A percentile compares a stretch with the other conserved stretches of the same genome.
Evolutionary conservation across 2,113 vertebrate genomes (phyloP).

Genomic region (Gymnogyps californianus): DNA sequence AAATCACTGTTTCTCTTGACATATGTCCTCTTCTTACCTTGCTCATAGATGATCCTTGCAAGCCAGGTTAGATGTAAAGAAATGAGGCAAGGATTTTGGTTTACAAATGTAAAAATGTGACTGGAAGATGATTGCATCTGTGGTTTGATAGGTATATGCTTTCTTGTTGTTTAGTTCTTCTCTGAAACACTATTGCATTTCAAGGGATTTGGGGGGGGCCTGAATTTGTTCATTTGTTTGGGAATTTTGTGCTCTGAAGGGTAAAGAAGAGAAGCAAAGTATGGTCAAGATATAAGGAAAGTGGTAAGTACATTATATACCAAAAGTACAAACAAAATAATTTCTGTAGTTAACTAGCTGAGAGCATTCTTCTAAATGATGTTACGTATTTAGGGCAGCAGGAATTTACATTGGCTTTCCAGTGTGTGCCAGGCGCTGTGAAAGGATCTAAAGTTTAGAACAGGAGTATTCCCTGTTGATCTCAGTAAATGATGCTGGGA

Average conservation of each 20-base stretch:
- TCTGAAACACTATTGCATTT: background rate
- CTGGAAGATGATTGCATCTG: background rate
- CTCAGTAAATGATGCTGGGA: background rate
- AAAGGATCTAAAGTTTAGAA: background rate
- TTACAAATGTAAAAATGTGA: background rate
- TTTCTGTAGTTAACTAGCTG: background rate
- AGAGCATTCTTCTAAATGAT: background rate
- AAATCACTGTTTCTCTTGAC: background rate
- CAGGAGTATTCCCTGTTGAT: background rate
- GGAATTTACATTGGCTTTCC: background rate
- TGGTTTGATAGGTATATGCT: background rate
- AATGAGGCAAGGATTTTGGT: background rate
- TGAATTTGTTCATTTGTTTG: background rate
- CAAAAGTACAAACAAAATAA: background rate
- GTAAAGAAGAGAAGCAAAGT: background rate
- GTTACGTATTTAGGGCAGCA: background rate
- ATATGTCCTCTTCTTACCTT: background rate
- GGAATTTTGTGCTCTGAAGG: background rate
- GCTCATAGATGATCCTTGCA: background rate
- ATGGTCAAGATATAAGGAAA: background rate
- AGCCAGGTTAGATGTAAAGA: background rate
- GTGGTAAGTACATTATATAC: background rate
- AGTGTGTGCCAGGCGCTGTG: background rate
- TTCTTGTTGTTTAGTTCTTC: background rate
- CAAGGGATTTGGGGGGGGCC: fast-evolving